Evolutionary conservation across 2,113 vertebrate genomes (phyloP).

Genomic region (Amblyopsis rosae): DNA sequence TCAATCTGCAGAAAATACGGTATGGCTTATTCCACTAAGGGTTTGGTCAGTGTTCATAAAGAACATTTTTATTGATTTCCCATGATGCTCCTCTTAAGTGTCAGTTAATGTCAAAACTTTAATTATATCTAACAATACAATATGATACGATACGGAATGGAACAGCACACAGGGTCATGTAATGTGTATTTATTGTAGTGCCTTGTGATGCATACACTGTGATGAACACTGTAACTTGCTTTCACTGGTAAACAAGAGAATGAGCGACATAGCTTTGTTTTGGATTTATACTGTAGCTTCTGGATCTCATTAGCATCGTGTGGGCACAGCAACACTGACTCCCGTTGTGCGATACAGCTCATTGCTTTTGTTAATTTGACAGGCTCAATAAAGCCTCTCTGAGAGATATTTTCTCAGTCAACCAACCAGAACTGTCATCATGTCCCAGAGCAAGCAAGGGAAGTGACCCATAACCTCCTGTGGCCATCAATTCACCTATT

Average conservation of each 20-base stretch:
- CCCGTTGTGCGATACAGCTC: conserved; percentile 59
- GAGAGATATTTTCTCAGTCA: conserved; percentile 88
- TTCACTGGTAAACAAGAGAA: conserved; percentile 15
- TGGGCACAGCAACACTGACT: not conserved
- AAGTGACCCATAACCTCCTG: conserved; percentile 60
- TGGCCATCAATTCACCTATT: conserved; percentile 48
- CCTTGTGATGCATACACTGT: not conserved
- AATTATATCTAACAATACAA: too few species aligned
- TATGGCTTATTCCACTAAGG: too few species aligned
- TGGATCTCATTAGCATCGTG: conserved; percentile 18
- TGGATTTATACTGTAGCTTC: conserved; percentile 46
- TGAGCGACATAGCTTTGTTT: conserved; percentile 49
- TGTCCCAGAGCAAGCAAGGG: conserved; percentile 63
- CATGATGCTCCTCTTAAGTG: too few species aligned
- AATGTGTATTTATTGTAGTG: not conserved
- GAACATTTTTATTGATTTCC: too few species aligned
- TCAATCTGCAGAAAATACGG: too few species aligned
- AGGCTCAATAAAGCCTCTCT: conserved; percentile 68
- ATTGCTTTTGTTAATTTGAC: conserved; percentile 77
- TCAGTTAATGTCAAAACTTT: too few species aligned
- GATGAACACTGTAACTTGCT: too few species aligned
- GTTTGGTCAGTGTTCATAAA: too few species aligned
- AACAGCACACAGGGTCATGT: not conserved
- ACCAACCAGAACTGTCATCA: conserved; percentile 89
- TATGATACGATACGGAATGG: too few species aligned